Percentiles rank a stretch among this genome's conserved stretches.
Evolutionary conservation across 2,888 invertebrate species (phyloP).

Genomic region (Mesochorus sp.): DNA sequence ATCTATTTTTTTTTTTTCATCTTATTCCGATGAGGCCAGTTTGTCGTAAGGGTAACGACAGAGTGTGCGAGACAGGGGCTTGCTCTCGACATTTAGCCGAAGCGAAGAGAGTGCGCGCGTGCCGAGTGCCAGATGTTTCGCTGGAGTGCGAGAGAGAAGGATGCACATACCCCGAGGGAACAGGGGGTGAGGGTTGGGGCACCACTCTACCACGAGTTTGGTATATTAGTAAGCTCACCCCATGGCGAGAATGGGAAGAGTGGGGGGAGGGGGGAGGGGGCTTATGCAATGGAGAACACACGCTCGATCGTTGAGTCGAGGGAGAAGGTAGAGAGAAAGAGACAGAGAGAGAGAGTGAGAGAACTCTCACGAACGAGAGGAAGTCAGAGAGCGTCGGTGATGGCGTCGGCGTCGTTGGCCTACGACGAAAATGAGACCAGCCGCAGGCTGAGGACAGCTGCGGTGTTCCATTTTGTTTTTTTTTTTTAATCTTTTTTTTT

Average conservation of each 20-base stretch:
- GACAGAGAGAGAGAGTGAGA: slow-evolving; percentile 18
- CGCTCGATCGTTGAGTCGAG: slow-evolving; percentile 36
- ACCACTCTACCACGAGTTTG: slow-evolving; percentile 31
- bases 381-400: slow-evolving; percentile 54
- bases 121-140: slow-evolving; percentile 65
- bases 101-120: slow-evolving; percentile 57
- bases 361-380: slow-evolving; percentile 41
- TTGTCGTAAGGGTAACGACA: too few species aligned
- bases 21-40: too few species aligned
- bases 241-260: slow-evolving; percentile 65
- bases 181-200: too few species aligned
- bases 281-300: slow-evolving; percentile 52
- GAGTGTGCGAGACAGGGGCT: too few species aligned
- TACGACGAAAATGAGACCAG: slow-evolving; percentile 53
- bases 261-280: slow-evolving; percentile 43
- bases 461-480: slow-evolving; percentile 25
- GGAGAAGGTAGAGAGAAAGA: background rate
- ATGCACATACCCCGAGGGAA: background rate
- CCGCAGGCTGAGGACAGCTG: slow-evolving; percentile 58
- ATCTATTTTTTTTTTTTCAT: too few species aligned
- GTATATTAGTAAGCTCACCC: slow-evolving; percentile 61
- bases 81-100: slow-evolving; percentile 37
- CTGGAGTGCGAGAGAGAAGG: slow-evolving; percentile 53
- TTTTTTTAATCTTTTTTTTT: background rate
- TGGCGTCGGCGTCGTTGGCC: slow-evolving; percentile 53